Evolutionary conservation across 1,140 invertebrate genomes (phyloP).

Genomic region (Ceratina japonica): DNA sequence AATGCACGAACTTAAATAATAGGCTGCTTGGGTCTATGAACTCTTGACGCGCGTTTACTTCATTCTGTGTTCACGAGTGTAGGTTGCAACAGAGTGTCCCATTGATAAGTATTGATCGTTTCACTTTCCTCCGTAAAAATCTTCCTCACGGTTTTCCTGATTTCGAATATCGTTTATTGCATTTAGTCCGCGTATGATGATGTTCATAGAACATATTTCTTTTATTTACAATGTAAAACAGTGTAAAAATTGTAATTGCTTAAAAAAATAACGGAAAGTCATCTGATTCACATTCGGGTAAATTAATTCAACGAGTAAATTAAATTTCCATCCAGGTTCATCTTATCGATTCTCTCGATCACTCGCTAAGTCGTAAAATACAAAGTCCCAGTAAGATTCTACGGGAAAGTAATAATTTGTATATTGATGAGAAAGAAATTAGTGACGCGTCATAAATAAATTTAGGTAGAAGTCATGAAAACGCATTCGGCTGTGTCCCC

Average conservation of each 20-base stretch:
- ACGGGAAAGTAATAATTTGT: not conserved
- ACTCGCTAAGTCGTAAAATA: not conserved
- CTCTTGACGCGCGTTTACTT: constrained; percentile 39
- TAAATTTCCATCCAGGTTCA: no score
- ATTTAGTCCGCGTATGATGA: no score
- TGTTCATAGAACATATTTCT: no score
- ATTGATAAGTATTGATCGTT: constrained; percentile 43
- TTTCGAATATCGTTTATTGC: no score
- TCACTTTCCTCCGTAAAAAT: constrained; percentile 13
- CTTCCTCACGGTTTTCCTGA: not conserved
- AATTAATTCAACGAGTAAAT: no score
- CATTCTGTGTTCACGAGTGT: not conserved
- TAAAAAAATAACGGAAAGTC: no score
- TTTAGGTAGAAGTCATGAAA: not conserved
- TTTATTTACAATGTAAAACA: no score
- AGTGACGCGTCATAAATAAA: constrained; percentile 11
- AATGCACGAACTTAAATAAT: constrained; percentile 40
- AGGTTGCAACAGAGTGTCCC: constrained; percentile 26
- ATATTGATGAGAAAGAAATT: not conserved
- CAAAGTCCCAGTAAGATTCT: not conserved
- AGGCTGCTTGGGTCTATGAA: constrained; percentile 44
- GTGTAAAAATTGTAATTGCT: no score
- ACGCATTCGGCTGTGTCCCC: constrained; percentile 25
- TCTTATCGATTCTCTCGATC: not conserved
- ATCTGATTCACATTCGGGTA: no score